Percentiles rank a stretch among this genome's conserved stretches.
These are phyloP conservation scores for Smittia sp. DNA, from an alignment of 2,888 invertebrate genomes.

Conservation along the genomic window DNA sequence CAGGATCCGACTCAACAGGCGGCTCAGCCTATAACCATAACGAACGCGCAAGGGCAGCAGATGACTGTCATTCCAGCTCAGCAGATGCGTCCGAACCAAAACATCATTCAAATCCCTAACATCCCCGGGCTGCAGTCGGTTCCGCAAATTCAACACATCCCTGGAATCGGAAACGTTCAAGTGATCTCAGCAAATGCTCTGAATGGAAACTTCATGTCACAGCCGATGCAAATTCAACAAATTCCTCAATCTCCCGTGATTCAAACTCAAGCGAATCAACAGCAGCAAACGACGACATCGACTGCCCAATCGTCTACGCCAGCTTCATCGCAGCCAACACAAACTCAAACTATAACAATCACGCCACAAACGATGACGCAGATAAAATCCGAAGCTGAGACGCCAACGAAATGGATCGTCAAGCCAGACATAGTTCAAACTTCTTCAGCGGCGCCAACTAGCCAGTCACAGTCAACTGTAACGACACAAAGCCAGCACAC, in stretches of 20 bases:
- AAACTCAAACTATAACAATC: constrained; percentile 48
- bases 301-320: constrained; percentile 46
- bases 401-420: constrained; percentile 48
- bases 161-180: constrained; percentile 58
- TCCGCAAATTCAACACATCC: constrained; percentile 54
- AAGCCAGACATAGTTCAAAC: constrained; percentile 50
- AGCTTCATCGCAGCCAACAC: constrained; percentile 21
- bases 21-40: constrained; percentile 63
- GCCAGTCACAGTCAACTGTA: constrained; percentile 43
- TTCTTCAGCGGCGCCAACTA: constrained; percentile 42
- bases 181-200: constrained; percentile 57
- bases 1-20: constrained; percentile 38
- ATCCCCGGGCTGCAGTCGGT: constrained; percentile 47
- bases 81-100: constrained; percentile 48
- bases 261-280: constrained; percentile 41
- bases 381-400: constrained; percentile 49
- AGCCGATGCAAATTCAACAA: constrained; percentile 57
- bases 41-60: constrained; percentile 74
- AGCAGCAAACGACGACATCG: constrained; percentile 47
- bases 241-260: constrained; percentile 48
- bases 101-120: constrained; percentile 51
- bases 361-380: constrained; percentile 42
- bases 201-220: constrained; percentile 49
- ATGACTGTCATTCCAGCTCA: constrained; percentile 79
- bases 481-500: constrained; percentile 43